Evolutionary conservation across 2,113 vertebrate species (phyloP), one percentile per base, ranked within the genome.

Genomic region (Deroptyus accipitrinus): DNA sequence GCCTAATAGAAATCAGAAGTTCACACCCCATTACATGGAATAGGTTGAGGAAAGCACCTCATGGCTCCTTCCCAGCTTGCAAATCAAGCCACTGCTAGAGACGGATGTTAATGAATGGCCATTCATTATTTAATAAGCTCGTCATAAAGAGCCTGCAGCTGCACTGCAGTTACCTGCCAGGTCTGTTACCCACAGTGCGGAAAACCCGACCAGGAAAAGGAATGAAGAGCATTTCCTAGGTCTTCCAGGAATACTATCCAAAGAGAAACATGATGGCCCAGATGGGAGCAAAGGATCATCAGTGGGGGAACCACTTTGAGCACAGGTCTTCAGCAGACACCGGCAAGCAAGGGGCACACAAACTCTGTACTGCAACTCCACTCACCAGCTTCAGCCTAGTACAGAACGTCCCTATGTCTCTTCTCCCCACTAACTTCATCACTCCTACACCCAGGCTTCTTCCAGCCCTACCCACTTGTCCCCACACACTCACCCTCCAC

Each of bases 111-210:
- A 88, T 64, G 83, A 95, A 69, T 1, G 27, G 61, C 73, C 88
- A 96, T 90, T 72, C 86, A 92, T 96, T 92, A 97, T 93, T 92
- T 67, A 96, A 86, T 3, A 51, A 83, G 92, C 88, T 62, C 3
- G 2, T 66, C 15, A 2, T 76, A 83, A 54, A 23, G 5, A 77
- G 67, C 70, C 82, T 35, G 31, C 57, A 54, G 86, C 83, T 49
- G 66, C 48, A 31, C 48, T 55, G 31, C 84, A 33, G 48, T 27
- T 35, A 52, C 86, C 68, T 48, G 73, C 86, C 79, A 79, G 78
- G 84, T 18, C 80, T 41, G 59, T 16, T 13, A 46, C 82, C 48
- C 75, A 20, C 3, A 0, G 42, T 13, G 39, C 44, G 42, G 81
- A 55, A 78, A 72, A 57, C 20, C 55, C 11, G 57, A 48, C 11